Conservation (phyloP, 2,888 invertebrate genomes). For the Tuta absoluta region DNA sequence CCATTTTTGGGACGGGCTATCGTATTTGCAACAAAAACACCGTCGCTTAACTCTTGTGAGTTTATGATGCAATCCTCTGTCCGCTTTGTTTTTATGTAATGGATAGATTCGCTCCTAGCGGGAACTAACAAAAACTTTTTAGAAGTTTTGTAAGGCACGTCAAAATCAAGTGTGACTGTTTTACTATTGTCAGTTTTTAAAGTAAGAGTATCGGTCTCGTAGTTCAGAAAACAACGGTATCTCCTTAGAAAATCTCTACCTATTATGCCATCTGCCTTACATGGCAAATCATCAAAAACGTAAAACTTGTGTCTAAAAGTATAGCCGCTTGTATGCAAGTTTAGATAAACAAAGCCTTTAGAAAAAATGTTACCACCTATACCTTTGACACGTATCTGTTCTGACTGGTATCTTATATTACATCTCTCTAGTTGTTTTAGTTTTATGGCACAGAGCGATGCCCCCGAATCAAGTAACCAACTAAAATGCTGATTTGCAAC, state of each 20-base stretch:
- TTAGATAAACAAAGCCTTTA: neutral
- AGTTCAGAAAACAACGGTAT: neutral
- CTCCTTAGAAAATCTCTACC: slow-evolving; percentile 3
- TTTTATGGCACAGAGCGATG: neutral
- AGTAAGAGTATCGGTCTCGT: neutral
- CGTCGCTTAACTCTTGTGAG: neutral
- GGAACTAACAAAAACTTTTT: neutral
- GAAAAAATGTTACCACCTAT: neutral
- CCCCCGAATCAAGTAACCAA: slow-evolving; percentile 1
- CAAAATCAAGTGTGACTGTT: neutral
- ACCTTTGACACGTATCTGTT: neutral
- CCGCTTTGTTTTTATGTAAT: neutral
- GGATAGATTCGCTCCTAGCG: neutral
- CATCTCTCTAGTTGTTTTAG: neutral
- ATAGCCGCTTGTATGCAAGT: neutral
- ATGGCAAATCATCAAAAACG: neutral
- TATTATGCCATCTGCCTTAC: neutral
- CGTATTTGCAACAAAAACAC: neutral
- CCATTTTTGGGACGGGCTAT: neutral
- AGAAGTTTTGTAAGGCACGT: neutral
- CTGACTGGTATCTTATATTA: neutral
- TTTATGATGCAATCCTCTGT: neutral
- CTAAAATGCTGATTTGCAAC: neutral
- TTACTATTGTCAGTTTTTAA: neutral
- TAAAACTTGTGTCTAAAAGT: neutral